phyloP scores from a whole-genome alignment of 2,113 vertebrate genomes.

The Delphinapterus leucas region DNA sequence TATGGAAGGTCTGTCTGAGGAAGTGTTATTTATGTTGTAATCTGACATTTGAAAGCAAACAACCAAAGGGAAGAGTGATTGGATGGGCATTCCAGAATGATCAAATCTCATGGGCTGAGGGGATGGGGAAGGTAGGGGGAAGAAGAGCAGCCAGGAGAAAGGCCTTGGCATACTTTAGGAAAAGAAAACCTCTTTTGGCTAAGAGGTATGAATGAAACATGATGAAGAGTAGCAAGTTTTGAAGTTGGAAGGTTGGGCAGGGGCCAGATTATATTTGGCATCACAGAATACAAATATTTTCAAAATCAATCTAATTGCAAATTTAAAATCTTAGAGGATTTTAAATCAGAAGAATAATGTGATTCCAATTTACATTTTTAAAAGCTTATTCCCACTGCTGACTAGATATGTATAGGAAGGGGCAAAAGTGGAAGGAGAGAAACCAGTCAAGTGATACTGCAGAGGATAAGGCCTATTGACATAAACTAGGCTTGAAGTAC shows the following conservation, averaged over 20 bases:
- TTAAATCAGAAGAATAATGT: not conserved
- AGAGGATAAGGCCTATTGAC: not conserved
- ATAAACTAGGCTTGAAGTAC: no score
- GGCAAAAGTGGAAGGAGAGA: not conserved
- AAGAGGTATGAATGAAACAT: not conserved
- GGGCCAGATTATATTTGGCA: not conserved
- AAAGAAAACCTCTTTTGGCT: not conserved
- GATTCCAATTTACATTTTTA: not conserved
- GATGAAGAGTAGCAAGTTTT: not conserved
- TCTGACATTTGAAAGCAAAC: not conserved
- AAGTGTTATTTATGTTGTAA: not conserved
- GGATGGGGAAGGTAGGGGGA: not conserved
- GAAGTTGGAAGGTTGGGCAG: not conserved
- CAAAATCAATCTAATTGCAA: not conserved
- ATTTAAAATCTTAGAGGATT: not conserved
- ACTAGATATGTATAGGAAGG: not conserved
- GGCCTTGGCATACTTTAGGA: not conserved
- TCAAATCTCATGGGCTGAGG: not conserved
- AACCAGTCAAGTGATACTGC: not conserved
- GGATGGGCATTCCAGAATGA: not conserved
- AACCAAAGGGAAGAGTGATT: not conserved
- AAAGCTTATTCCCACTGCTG: not conserved
- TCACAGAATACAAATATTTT: not conserved
- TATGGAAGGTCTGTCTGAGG: not conserved
- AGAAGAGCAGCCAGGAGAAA: not conserved